Evolutionary conservation across 2,113 vertebrate genomes (phyloP).

Genomic region (Chrysemys picta): DNA sequence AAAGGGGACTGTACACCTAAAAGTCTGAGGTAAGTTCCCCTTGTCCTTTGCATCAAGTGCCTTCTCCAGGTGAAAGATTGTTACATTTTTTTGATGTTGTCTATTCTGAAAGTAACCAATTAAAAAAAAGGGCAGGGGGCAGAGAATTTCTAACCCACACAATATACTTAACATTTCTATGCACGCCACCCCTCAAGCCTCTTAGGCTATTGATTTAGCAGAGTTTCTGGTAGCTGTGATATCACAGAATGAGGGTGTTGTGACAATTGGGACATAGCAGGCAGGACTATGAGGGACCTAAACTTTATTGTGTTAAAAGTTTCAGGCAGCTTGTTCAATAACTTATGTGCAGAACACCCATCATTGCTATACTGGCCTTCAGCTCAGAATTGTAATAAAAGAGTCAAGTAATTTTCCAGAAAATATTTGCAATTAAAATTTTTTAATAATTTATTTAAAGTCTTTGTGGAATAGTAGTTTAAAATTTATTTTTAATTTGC

Average conservation of each 20-base stretch:
- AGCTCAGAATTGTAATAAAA: constrained; percentile 10
- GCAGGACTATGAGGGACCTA: background rate
- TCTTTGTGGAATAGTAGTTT: background rate
- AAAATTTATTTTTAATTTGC: background rate
- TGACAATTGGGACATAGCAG: background rate
- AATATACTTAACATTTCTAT: background rate
- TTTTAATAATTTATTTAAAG: background rate
- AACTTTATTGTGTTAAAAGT: background rate
- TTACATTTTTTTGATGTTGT: background rate
- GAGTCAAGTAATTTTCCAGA: background rate
- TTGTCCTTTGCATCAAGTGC: background rate
- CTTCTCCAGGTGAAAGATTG: background rate
- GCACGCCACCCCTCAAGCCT: background rate
- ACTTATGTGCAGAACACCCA: background rate
- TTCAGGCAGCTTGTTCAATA: constrained; percentile 9
- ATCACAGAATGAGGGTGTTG: background rate
- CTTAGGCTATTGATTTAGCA: background rate
- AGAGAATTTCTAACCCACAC: background rate
- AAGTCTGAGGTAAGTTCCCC: background rate
- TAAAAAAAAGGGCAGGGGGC: background rate
- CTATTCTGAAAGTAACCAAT: background rate
- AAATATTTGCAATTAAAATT: background rate
- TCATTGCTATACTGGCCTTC: background rate
- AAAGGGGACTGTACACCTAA: background rate
- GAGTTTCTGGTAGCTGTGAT: background rate